phyloP scores from a whole-genome alignment of 37 sponge, comb jelly and placozoan species.

The Aplysina aerophoba region DNA sequence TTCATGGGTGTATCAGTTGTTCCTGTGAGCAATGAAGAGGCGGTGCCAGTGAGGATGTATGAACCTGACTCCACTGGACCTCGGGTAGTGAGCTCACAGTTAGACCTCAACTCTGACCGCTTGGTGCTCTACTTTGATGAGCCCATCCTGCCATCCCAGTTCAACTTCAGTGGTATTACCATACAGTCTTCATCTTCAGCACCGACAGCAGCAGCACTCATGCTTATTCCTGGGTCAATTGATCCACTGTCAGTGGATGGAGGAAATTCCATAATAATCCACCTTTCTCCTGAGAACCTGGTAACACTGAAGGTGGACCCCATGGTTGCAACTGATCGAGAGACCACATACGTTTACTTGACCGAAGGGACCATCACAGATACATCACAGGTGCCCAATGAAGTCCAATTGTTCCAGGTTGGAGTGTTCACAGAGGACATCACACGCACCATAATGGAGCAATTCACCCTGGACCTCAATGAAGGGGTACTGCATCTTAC shows the following conservation, averaged over 20 bases:
- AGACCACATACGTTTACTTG: conserved; percentile 46
- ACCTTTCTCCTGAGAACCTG: conserved; percentile 64
- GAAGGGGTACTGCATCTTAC: conserved; percentile 67
- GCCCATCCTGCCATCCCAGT: conserved; percentile 65
- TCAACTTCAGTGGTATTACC: conserved; percentile 53
- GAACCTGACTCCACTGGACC: conserved; percentile 68
- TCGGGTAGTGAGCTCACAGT: conserved; percentile 32
- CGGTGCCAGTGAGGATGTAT: conserved; percentile 60
- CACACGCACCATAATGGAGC: conserved; percentile 39
- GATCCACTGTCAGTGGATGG: conserved; percentile 51
- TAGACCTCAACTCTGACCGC: conserved; percentile 72
- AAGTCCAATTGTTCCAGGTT: conserved; percentile 12
- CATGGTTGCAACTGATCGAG: conserved; percentile 42
- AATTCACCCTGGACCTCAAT: conserved; percentile 77
- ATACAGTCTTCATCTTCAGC: conserved; percentile 41
- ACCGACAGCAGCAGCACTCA: background rate
- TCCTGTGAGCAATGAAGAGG: conserved; percentile 36
- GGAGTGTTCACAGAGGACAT: conserved; percentile 34
- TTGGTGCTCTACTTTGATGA: conserved; percentile 84
- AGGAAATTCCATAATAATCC: conserved; percentile 42
- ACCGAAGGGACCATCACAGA: conserved; percentile 53
- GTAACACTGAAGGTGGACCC: conserved; percentile 53
- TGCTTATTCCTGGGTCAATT: conserved; percentile 28
- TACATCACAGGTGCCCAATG: conserved; percentile 49
- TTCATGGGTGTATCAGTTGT: conserved; percentile 54